These are phyloP conservation scores for Anguilla pacifica DNA, from an alignment of 2,797 vertebrate genomes.

Conservation along the genomic window DNA sequence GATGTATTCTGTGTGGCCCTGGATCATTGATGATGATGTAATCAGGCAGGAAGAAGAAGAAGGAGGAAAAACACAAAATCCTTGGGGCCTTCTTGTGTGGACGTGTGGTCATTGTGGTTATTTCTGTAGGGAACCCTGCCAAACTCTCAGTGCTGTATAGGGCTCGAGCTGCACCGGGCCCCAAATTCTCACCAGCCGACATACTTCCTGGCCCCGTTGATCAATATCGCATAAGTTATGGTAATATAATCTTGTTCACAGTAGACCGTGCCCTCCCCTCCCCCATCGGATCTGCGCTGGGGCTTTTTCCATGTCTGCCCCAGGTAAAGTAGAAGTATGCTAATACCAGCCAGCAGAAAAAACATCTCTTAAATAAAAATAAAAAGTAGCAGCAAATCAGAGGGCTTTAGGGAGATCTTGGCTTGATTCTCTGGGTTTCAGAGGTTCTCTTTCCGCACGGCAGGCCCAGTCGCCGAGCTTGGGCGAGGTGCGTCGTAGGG, in stretches of 20 bases:
- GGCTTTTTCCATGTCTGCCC: constrained; percentile 3
- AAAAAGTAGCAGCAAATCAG: not conserved
- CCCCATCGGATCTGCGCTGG: not conserved
- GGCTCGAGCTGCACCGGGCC: not conserved
- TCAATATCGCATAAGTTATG: not conserved
- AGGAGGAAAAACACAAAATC: too few species aligned
- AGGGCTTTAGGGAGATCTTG: constrained; percentile 5
- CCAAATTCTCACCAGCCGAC: not conserved
- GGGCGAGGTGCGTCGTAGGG: not conserved
- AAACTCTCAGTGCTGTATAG: not conserved
- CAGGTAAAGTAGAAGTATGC: not conserved
- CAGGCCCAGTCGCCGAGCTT: not conserved
- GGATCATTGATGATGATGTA: too few species aligned
- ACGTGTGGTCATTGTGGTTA: too few species aligned
- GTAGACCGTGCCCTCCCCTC: not conserved
- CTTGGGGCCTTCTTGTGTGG: too few species aligned
- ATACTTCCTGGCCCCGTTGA: not conserved
- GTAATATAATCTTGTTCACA: not conserved
- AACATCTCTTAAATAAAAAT: not conserved
- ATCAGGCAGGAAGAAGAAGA: too few species aligned
- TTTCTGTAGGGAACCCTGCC: too few species aligned
- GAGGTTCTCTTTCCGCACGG: not conserved
- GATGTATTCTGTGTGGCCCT: too few species aligned
- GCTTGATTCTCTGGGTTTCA: constrained; percentile 6
- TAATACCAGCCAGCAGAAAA: constrained; percentile 1